Base-by-base conservation (phyloP, 2,888 invertebrate species). In the Malthinus flaveolus region DNA sequence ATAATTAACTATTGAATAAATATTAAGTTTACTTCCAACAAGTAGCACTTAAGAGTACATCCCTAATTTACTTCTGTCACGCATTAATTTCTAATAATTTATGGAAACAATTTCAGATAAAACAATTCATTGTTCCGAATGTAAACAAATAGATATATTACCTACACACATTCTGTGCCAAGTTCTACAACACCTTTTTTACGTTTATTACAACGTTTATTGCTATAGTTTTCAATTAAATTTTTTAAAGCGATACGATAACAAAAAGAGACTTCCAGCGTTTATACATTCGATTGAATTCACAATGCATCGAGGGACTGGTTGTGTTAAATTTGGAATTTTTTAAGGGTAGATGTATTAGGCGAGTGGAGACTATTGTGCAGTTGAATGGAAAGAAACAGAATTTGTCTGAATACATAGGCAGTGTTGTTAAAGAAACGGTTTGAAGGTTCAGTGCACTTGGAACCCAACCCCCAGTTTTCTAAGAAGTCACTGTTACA, bases 401-500 rank as follows among this genome's bases (percentile, higher is more conserved):
- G 47, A 64, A 61, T 62, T 62, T 62, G 48, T 55, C 49, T 64
- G 62, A 64, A 64, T 64, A 56, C 64, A 49, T 61, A 42, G 62
- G 58, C 63, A 60, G 64, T 56, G 49, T 36, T 52, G 47, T 44
- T 32, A 35, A 42, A 52, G 49, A 44, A 52, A 61, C 55, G 51
- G 56, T 64, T 67, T 64, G 52, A 65, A 59, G 65, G 65, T 65
- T 65, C 67, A 65, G 56, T 66, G 66, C 64, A 63, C 64, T 63
- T 62, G 62, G 62, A 59, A 59, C 61, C 58, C 61, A 63, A 59
- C 62, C 63, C 61, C 63, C 54, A 45, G 50, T 56, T 61, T 66
- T 68, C 68, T 64, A 56, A 68, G 68, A 68, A 68, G 67, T 68
- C 67, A 67, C 66, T 65, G 57, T 62, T 65, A 64, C 68, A 68